Evolutionary conservation across 2,888 invertebrate genomes (phyloP), one percentile per base, ranked within the genome.

Genomic region (Hydrotaea diabolus): DNA sequence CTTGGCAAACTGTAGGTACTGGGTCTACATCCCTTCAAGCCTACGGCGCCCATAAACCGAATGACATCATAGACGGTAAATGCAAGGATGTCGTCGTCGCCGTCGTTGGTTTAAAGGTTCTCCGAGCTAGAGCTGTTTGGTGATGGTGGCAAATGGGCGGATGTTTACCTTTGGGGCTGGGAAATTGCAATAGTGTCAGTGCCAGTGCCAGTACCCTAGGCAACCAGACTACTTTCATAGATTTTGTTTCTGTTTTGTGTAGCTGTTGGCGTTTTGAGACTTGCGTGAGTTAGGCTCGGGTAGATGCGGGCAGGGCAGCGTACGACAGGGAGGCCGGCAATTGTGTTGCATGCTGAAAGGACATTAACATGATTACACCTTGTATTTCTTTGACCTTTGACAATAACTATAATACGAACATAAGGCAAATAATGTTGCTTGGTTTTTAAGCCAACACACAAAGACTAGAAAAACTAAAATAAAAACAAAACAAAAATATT

Each of bases 281-380:
- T 39, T 72, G 31, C 3, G 3, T 31, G 2, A 4, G 31, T 31
- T 31, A 4, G 31, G 3, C 31, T n/a, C n/a, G n/a, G n/a, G n/a
- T n/a, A n/a, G n/a, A 31, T 31, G 31, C 3, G 31, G 31, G 31
- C 3, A 7, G 31, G 31, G 31, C 3, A 7, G 31, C 3, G 31
- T 2, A 7, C 7, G 31, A 31, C 7, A n/a, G n/a, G n/a, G 31
- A 0, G 62, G 59, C 31, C 36, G 17, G 71, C 55, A 11, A 36
- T 17, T 13, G 62, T 77, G 4, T 81, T 73, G 85, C 81, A 59
- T 85, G 85, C 23, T 71, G 31, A 73, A 76, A 77, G 81, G 81
- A 82, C 69, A 82, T 85, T 77, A 85, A 49, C 64, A 59, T 73
- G 59, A 26, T 79, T 36, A 43, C 23, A 17, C 21, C 19, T 71